Percentiles rank a stretch among this genome's conserved stretches.
Conservation (phyloP, 1,140 invertebrate species). For the Heliconius hewitsoni region DNA sequence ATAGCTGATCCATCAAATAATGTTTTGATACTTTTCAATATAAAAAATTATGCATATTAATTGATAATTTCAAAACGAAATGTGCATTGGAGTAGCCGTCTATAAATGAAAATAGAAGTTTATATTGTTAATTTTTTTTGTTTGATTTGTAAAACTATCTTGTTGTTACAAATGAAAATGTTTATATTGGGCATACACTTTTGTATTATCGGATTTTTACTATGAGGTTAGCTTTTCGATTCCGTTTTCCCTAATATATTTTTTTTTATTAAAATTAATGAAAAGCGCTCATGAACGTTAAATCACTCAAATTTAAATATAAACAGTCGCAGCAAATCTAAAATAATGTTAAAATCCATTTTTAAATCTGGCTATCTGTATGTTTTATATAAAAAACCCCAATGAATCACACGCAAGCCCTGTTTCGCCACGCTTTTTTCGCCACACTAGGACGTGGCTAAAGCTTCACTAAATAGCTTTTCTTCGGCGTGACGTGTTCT, state of each 20-base stretch:
- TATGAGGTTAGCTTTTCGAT: too few relatives aligned
- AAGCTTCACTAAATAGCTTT: conserved; percentile 32
- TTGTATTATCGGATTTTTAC: too few relatives aligned
- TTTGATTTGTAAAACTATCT: too few relatives aligned
- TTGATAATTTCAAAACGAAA: background rate
- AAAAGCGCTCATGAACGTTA: too few relatives aligned
- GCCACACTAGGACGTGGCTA: conserved; percentile 43
- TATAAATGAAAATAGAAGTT: background rate
- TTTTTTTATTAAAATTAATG: too few relatives aligned
- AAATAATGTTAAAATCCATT: background rate
- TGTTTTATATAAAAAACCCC: conserved; percentile 38
- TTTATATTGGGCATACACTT: too few relatives aligned
- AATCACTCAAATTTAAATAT: too few relatives aligned
- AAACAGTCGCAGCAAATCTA: too few relatives aligned
- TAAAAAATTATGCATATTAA: conserved; percentile 3
- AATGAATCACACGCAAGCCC: conserved; percentile 51
- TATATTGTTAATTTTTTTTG: too few relatives aligned
- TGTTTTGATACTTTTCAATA: conserved; percentile 27
- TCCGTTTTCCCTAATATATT: too few relatives aligned
- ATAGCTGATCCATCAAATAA: conserved; percentile 38
- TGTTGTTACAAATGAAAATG: too few relatives aligned
- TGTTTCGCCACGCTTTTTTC: conserved; percentile 65
- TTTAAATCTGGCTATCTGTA: conserved; percentile 20
- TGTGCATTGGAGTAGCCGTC: background rate
- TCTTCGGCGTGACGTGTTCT: conserved; percentile 28